These are phyloP conservation scores for Hoplias malabaricus DNA, from an alignment of 2,113 vertebrate genomes.

Conservation along the genomic window DNA sequence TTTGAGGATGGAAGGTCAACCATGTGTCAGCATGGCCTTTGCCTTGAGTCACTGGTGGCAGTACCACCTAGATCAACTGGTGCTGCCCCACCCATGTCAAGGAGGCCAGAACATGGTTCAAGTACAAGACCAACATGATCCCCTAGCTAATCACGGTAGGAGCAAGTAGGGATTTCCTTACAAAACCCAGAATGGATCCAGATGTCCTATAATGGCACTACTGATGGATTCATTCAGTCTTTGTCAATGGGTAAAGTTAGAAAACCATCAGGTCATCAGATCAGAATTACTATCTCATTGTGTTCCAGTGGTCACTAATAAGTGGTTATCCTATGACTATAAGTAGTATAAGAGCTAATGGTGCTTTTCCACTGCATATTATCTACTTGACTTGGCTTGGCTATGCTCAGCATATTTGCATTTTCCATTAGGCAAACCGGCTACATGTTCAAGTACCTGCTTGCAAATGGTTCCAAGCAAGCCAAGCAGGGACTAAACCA, in stretches of 20 bases:
- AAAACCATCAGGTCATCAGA: background rate
- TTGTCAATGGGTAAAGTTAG: too few species aligned
- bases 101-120: background rate
- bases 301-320: background rate
- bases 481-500: too few species aligned
- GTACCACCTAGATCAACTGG: background rate
- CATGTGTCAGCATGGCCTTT: background rate
- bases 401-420: too few species aligned
- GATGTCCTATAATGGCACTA: background rate
- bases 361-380: too few species aligned
- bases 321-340: too few species aligned
- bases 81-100: background rate
- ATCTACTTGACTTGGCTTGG: too few species aligned
- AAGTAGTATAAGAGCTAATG: too few species aligned
- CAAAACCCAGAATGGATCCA: background rate
- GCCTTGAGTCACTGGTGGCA: background rate
- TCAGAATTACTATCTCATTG: background rate
- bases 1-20: constrained; percentile 2
- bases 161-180: background rate
- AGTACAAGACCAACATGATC: background rate
- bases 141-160: background rate
- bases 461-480: too few species aligned
- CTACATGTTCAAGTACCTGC: too few species aligned
- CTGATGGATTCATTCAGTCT: background rate
- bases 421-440: too few species aligned